phyloP scores from a whole-genome alignment of 2,797 vertebrate species.

The Ctenopoma multispine region DNA sequence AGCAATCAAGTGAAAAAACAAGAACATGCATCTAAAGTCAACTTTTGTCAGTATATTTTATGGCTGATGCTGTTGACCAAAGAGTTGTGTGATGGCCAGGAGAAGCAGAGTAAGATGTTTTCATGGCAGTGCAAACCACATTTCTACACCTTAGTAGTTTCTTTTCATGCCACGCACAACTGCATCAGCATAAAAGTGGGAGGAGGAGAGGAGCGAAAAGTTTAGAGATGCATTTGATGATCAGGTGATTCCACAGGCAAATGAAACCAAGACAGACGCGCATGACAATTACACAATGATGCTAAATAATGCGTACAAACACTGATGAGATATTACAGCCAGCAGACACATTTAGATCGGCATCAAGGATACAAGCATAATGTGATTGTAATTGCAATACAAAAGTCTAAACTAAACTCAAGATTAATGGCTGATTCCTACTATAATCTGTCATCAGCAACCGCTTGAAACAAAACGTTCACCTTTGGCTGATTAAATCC shows the following conservation, averaged over 20 bases:
- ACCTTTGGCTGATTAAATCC: slow-evolving; percentile 22
- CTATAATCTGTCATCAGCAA: slow-evolving; percentile 22
- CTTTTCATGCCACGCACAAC: neutral
- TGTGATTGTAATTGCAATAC: slow-evolving; percentile 21
- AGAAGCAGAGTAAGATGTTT: slow-evolving; percentile 8
- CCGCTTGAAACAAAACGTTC: slow-evolving; percentile 24
- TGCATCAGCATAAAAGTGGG: neutral
- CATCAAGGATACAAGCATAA: slow-evolving; percentile 23
- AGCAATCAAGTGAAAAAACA: slow-evolving; percentile 6
- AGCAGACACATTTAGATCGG: slow-evolving; percentile 3
- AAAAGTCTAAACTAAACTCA: slow-evolving; percentile 16
- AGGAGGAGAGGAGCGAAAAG: neutral
- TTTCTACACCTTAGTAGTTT: neutral
- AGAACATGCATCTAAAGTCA: slow-evolving; percentile 9
- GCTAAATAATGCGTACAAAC: neutral
- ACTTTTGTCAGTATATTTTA: slow-evolving; percentile 2
- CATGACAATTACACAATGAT: neutral
- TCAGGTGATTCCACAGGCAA: neutral
- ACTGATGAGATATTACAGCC: neutral
- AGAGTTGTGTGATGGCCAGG: slow-evolving; percentile 11
- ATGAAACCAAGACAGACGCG: neutral
- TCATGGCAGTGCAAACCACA: neutral
- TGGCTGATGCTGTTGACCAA: neutral
- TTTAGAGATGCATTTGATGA: neutral
- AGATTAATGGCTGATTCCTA: slow-evolving; percentile 28